phyloP scores from a whole-genome alignment of 2,113 vertebrate genomes.

The Ibidorhyncha struthersii region DNA sequence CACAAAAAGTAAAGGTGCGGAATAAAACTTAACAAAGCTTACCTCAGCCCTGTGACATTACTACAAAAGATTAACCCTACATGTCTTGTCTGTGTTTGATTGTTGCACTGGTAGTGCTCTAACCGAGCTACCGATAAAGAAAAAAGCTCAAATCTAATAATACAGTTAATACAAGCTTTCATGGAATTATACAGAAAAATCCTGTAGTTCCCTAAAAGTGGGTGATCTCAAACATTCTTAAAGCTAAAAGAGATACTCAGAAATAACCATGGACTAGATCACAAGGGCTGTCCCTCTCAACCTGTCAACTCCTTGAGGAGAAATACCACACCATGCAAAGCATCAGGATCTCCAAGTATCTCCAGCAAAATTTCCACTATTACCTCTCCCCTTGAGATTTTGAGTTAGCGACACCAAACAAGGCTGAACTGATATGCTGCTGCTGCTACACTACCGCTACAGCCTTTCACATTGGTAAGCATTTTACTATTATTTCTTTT shows the following conservation, averaged over 20 bases:
- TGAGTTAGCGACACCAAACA: neutral
- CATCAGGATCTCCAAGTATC: neutral
- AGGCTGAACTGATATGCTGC: neutral
- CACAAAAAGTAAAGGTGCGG: neutral
- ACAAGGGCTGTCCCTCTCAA: neutral
- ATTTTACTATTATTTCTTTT: neutral
- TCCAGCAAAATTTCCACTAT: neutral
- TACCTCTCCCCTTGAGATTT: neutral
- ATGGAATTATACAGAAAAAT: neutral
- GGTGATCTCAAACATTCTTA: neutral
- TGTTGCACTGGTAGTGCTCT: neutral
- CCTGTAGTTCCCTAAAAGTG: neutral
- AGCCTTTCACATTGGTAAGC: neutral
- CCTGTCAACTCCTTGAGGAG: neutral
- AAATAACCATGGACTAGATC: neutral
- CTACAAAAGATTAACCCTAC: neutral
- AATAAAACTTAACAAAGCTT: neutral
- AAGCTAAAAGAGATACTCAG: neutral
- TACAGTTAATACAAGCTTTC: neutral
- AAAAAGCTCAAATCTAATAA: neutral
- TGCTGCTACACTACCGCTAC: neutral
- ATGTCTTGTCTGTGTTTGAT: neutral
- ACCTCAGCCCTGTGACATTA: neutral
- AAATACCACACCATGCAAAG: neutral
- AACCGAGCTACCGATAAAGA: neutral